Evolutionary conservation across 2,797 vertebrate species (phyloP).

Genomic region (Champsocephalus gunnari): DNA sequence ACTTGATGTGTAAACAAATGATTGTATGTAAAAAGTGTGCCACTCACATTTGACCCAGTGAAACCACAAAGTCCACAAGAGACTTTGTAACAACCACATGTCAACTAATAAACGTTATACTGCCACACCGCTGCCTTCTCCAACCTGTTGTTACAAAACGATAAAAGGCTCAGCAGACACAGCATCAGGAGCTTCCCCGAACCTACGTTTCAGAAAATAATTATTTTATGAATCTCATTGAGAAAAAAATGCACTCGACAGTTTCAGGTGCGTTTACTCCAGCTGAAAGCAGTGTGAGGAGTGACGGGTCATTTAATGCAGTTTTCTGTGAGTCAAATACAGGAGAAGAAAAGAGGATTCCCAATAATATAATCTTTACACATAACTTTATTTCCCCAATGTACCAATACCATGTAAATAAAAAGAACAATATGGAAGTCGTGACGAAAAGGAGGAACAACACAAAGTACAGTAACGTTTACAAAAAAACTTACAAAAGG

Average conservation of each 20-base stretch:
- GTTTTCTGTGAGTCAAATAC: background rate
- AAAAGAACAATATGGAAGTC: conserved; percentile 62
- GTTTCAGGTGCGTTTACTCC: background rate
- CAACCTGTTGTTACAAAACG: conserved; percentile 60
- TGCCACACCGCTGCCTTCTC: conserved; percentile 36
- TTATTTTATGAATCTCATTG: no score
- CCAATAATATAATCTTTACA: conserved; percentile 39
- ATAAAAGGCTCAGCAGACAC: conserved; percentile 18
- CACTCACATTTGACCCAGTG: conserved; percentile 13
- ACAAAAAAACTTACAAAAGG: conserved; percentile 57
- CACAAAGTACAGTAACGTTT: conserved; percentile 61
- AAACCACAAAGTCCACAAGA: conserved; percentile 68
- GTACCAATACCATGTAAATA: conserved; percentile 70
- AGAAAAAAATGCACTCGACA: background rate
- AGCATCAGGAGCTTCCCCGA: background rate
- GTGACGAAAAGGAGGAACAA: conserved; percentile 54
- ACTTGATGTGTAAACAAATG: background rate
- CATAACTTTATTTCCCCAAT: conserved; percentile 76
- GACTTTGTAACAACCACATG: conserved; percentile 67
- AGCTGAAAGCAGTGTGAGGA: background rate
- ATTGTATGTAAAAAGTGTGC: background rate
- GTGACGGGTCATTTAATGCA: background rate
- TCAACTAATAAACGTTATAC: conserved; percentile 68
- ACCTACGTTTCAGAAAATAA: no score
- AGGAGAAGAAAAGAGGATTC: background rate